Conservation (phyloP, 2,888 invertebrate species). For the Meloe dianella region DNA sequence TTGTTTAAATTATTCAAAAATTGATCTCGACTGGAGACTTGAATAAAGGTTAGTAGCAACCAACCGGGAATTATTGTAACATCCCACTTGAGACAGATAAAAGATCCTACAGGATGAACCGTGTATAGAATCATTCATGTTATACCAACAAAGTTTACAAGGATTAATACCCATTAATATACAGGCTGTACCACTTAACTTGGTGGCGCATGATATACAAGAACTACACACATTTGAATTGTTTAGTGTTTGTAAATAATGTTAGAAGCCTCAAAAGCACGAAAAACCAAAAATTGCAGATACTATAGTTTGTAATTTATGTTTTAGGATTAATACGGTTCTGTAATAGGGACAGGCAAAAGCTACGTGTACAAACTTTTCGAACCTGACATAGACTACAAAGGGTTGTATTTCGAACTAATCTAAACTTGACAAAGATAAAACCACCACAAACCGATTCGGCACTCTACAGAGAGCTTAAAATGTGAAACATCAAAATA, state of each 20-base stretch:
- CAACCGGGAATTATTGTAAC: neutral
- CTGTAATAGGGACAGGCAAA: too few relatives aligned
- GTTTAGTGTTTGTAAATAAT: too few relatives aligned
- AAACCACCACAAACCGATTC: neutral
- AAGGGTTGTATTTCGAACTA: neutral
- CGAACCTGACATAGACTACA: neutral
- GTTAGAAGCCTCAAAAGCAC: too few relatives aligned
- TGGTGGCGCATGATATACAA: too few relatives aligned
- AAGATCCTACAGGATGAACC: neutral
- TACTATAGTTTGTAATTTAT: too few relatives aligned
- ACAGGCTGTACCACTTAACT: too few relatives aligned
- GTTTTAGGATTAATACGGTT: too few relatives aligned
- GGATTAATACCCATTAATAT: too few relatives aligned
- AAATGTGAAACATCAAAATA: neutral
- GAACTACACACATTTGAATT: too few relatives aligned
- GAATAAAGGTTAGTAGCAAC: neutral
- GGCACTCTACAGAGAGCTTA: neutral
- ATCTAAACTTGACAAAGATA: neutral
- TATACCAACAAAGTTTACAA: too few relatives aligned
- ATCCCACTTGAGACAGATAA: neutral
- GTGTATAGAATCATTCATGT: too few relatives aligned
- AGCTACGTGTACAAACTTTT: neutral
- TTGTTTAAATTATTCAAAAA: neutral
- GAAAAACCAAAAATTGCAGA: too few relatives aligned
- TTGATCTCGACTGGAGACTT: neutral